Conservation (phyloP, 1,140 invertebrate genomes). For the Wiebesia pumilae region DNA sequence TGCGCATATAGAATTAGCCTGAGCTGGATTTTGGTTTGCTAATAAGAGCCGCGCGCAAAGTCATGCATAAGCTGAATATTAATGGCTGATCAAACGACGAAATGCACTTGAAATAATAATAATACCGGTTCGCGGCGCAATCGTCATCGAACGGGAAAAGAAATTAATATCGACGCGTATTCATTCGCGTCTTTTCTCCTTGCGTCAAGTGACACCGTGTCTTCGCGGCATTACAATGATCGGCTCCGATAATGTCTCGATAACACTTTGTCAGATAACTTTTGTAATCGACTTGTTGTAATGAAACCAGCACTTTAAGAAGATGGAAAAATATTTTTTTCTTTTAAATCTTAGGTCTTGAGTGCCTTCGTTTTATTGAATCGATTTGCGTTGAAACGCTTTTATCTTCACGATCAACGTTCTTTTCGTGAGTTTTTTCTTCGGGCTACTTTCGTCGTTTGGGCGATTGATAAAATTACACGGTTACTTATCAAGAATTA, state of each 20-base stretch:
- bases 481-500: background rate
- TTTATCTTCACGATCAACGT: background rate
- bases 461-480: background rate
- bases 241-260: background rate
- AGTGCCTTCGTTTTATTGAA: background rate
- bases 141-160: background rate
- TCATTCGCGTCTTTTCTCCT: background rate
- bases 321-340: background rate
- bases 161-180: background rate
- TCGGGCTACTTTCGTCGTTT: background rate
- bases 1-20: too few species aligned
- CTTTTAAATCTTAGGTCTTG: background rate
- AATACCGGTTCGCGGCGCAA: background rate
- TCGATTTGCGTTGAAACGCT: background rate
- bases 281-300: background rate
- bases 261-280: background rate
- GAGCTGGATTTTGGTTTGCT: too few species aligned
- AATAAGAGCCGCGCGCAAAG: background rate
- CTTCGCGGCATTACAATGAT: background rate
- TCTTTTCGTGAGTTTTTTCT: background rate
- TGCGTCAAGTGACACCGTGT: background rate
- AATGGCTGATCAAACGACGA: background rate
- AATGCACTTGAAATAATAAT: background rate
- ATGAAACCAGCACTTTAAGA: background rate
- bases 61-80: background rate